Base-by-base conservation (phyloP, 2,888 invertebrate species). In the Metalampra italica region DNA sequence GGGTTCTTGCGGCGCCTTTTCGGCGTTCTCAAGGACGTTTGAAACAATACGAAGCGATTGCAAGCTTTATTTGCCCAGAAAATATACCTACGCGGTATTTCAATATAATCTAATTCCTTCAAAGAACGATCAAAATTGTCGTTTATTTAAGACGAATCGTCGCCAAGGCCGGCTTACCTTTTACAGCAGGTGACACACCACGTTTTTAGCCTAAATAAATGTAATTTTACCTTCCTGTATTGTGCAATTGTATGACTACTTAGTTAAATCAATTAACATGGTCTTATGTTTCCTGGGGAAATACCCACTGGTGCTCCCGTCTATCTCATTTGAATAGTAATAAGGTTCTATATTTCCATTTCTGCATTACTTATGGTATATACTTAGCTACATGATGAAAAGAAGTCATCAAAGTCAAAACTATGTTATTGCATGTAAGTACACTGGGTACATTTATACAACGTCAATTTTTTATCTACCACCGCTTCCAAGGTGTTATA, bases 1-100 rank as follows among this genome's bases (percentile, higher is more conserved):
- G 45, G 43, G 36, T 50, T 48, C 48, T 34, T 51, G 52, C 53
- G 56, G 56, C 50, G 57, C 57, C 44, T 64, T 34, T 66, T 66
- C 63, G 67, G 62, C 60, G 47, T 58, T 69, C 59, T 73, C 81
- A 84, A 84, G 83, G 85, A 74, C 83, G 68, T 68, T 48, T 46
- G 55, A 65, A 64, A 71, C 66, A 68, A 65, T 66, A 68, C 51
- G 57, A 56, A 57, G 48, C 53, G 56, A 60, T 67, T 66, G 57
- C 59, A 52, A 62, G 60, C 57, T 51, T 54, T 69, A 64, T 59
- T 62, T 58, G 58, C 53, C 58, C 49, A 59, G 70, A 67, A 77
- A 77, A 75, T 69, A 71, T 45, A 38, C 37, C 57, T 60, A 46
- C 51, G 55, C 59, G 55, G 48, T 60, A 47, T 15, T 50, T 50